These are phyloP conservation scores for Terrapene triunguis DNA, from an alignment of 2,113 vertebrate species.

Conservation along the genomic window DNA sequence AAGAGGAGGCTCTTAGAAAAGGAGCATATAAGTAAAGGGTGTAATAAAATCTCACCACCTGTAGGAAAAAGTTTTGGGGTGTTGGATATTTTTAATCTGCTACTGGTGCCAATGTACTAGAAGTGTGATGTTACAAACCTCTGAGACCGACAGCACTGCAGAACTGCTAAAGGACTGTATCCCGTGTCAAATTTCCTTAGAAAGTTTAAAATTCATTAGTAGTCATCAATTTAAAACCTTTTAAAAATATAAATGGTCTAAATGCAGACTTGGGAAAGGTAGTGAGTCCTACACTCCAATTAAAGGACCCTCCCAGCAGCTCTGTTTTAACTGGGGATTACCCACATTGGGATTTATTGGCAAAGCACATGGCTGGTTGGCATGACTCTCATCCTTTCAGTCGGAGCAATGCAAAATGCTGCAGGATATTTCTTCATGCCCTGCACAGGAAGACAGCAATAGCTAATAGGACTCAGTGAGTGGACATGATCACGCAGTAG, in stretches of 20 bases:
- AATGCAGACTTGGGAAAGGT: background rate
- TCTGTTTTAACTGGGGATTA: background rate
- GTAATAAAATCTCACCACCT: background rate
- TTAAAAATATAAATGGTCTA: background rate
- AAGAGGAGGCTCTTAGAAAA: background rate
- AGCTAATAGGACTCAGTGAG: background rate
- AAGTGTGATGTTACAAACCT: background rate
- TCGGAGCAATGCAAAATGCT: background rate
- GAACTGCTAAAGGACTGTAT: slow-evolving; percentile 3
- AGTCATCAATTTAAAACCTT: background rate
- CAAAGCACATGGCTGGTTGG: background rate
- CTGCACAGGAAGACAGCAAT: background rate
- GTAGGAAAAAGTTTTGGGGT: slow-evolving; percentile 37
- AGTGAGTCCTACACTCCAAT: fast-evolving
- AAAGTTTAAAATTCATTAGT: slow-evolving; percentile 25
- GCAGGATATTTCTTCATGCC: background rate
- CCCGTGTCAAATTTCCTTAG: background rate
- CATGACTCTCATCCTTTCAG: background rate
- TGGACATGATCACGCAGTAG: background rate
- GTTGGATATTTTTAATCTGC: background rate
- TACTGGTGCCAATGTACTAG: background rate
- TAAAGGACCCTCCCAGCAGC: background rate
- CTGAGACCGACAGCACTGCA: background rate
- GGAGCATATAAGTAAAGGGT: background rate
- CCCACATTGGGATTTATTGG: background rate